Evolutionary conservation across 2,797 vertebrate species (phyloP).

Genomic region (Geotrypetes seraphini): DNA sequence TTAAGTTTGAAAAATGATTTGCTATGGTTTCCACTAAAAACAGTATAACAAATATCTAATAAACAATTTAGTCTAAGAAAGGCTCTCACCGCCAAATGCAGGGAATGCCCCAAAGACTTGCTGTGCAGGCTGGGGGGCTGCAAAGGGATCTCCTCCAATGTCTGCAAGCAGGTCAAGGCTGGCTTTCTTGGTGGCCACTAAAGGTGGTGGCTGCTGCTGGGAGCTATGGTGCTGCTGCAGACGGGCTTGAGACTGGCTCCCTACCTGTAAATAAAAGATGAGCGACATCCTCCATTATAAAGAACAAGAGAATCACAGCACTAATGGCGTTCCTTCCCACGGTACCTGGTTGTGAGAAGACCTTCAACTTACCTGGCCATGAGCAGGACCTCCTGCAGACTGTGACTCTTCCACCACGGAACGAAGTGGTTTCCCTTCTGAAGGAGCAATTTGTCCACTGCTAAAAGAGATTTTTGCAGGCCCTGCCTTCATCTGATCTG

Average conservation of each 20-base stretch:
- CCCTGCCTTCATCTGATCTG: conserved; percentile 59
- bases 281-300: no score
- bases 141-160: conserved; percentile 71
- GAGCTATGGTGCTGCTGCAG: conserved; percentile 56
- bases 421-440: conserved; percentile 53
- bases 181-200: conserved; percentile 25
- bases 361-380: conserved; percentile 37
- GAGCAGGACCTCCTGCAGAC: conserved; percentile 30
- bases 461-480: conserved; percentile 27
- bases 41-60: no score
- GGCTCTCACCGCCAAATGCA: conserved; percentile 30
- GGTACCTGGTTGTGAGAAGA: conserved; percentile 32
- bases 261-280: conserved; percentile 32
- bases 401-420: conserved; percentile 46
- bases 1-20: no score
- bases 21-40: no score
- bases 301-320: no score
- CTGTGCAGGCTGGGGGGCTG: conserved; percentile 62
- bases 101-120: conserved; percentile 37
- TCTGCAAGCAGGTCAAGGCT: conserved; percentile 65
- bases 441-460: conserved; percentile 51
- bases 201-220: conserved; percentile 16
- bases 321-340: no score
- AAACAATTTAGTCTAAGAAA: no score
- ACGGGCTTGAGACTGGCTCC: conserved; percentile 48